A percentile compares a stretch with the other conserved stretches of the same genome.
These are phyloP conservation scores for Lepetodrilus schrolli DNA, from an alignment of 2,888 invertebrate species.

Conservation along the genomic window DNA sequence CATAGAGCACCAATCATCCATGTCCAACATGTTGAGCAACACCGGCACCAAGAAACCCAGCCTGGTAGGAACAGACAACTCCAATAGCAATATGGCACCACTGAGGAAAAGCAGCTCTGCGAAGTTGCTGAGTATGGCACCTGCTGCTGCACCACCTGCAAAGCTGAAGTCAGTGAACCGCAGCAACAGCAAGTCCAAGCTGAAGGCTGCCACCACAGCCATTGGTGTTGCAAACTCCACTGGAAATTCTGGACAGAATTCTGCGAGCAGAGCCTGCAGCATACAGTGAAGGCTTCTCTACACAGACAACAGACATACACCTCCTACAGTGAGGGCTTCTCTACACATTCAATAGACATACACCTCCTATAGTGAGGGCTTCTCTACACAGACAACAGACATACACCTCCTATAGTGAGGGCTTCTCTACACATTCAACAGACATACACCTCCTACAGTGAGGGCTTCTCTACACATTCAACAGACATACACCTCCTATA, in stretches of 20 bases:
- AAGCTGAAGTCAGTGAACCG: not conserved
- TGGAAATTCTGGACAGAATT: not conserved
- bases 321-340: too few relatives aligned
- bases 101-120: not conserved
- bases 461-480: too few relatives aligned
- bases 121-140: not conserved
- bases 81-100: not conserved
- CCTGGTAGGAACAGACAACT: not conserved
- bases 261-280: slow-evolving; percentile 1
- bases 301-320: too few relatives aligned
- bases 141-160: not conserved
- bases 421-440: too few relatives aligned
- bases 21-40: not conserved
- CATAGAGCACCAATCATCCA: not conserved
- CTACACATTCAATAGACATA: too few relatives aligned
- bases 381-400: too few relatives aligned
- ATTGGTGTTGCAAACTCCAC: not conserved
- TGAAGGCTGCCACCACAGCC: not conserved
- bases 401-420: too few relatives aligned
- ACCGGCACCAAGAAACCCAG: not conserved
- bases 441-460: too few relatives aligned
- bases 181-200: not conserved
- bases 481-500: too few relatives aligned
- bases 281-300: not conserved
- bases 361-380: too few relatives aligned